Conservation (phyloP, 2,888 invertebrate genomes). For the Aphrophora alni region DNA sequence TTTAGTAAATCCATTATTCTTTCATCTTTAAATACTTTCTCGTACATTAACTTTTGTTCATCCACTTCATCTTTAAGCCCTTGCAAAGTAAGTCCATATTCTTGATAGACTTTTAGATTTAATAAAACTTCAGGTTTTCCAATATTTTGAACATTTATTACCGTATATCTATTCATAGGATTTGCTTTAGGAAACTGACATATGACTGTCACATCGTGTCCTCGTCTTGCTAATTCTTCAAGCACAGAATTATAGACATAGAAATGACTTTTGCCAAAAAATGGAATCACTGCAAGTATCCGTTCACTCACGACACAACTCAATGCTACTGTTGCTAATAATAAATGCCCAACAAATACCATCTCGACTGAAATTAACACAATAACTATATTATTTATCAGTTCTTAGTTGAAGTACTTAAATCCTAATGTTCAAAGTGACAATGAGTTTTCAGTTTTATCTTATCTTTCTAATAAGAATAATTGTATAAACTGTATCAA, state of each 20-base stretch:
- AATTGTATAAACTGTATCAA: too few relatives aligned
- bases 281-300: constrained; percentile 23
- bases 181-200: constrained; percentile 56
- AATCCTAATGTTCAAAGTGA: too few relatives aligned
- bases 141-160: constrained; percentile 50
- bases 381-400: too few relatives aligned
- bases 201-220: constrained; percentile 57
- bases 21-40: constrained; percentile 4
- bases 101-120: neutral
- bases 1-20: constrained; percentile 10
- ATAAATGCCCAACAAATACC: too few relatives aligned
- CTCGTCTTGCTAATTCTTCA: constrained; percentile 54
- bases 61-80: neutral
- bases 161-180: constrained; percentile 55
- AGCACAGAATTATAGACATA: constrained; percentile 51
- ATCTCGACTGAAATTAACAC: too few relatives aligned
- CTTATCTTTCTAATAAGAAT: too few relatives aligned
- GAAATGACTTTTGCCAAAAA: constrained; percentile 19
- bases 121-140: neutral
- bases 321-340: too few relatives aligned
- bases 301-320: too few relatives aligned
- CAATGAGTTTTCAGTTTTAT: too few relatives aligned
- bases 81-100: neutral
- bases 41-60: constrained; percentile 7
- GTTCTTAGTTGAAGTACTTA: too few relatives aligned